Base-by-base conservation (phyloP, 2,113 vertebrate species). In the Brienomyrus longianalis region DNA sequence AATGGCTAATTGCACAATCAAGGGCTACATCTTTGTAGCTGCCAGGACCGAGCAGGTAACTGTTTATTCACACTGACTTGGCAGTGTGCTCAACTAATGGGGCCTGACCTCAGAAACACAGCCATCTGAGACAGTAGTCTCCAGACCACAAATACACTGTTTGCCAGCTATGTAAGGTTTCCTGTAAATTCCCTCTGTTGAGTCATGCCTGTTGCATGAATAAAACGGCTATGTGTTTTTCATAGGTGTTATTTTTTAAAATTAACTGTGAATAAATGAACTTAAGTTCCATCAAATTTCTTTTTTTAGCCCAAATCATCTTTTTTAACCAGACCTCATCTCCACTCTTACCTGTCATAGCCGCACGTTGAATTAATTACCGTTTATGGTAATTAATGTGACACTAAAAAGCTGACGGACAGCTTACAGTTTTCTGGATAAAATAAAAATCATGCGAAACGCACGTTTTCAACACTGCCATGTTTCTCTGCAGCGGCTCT, bases 361-460 rank as follows among this genome's bases (percentile, higher is more conserved):
- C 74, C 45, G 23, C 83, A 56, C 66, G 8, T 89, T 52, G n/a
- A 62, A 87, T 88, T 45, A 74, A 86, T 88, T 27, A 87, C 88
- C 89, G 70, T 43, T 90, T 54, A 23, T 45, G 31, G 1, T 47
- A 90, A 94, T 93, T 90, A 89, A 45, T 83, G 59, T 91, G 89
- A 90, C 91, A 77, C 80, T 90, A 88, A 54, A 88, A 23, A 66
- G 47, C 45, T 94, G 94, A 95, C 52, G 91, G 94, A 95, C 94
- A 94, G 94, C 94, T 94, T 94, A 91, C 94, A 95, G 94, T 95
- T 95, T 95, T 95, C 92, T 94, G 95, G 94, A 92, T 93, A 50
- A 92, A 93, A 93, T 92, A 92, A 94, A 94, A 95, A 94, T 93
- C 93, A 95, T 94, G 95, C 95, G 95, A 96, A 95, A 95, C 93